Evolutionary conservation across 2,888 invertebrate species (phyloP).

Genomic region (Hylaea fasciaria): DNA sequence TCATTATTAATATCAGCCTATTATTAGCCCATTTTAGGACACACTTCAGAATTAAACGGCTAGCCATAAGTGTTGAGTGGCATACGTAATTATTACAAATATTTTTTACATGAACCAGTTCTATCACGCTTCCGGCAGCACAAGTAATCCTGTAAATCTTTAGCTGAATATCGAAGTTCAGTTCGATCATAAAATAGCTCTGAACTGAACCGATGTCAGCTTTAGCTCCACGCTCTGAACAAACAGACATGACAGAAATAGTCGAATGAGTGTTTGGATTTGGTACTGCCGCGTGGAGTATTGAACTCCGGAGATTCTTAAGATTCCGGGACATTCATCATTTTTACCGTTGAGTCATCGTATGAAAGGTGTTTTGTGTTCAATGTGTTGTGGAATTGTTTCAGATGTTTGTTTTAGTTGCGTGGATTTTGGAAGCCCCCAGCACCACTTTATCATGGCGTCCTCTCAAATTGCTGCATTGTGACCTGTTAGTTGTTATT

Average conservation of each 20-base stretch:
- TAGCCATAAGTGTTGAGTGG: too few species aligned
- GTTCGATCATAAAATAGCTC: conserved; percentile 62
- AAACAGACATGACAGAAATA: conserved; percentile 54
- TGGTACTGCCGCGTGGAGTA: conserved; percentile 47
- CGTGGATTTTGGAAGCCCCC: not conserved
- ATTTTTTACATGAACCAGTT: not conserved
- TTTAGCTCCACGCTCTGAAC: conserved; percentile 29
- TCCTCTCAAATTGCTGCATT: too few species aligned
- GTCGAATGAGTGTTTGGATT: conserved; percentile 58
- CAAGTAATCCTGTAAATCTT: conserved; percentile 4
- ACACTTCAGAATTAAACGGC: too few species aligned
- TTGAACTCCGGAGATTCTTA: conserved; percentile 40
- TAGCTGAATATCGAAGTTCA: conserved; percentile 26
- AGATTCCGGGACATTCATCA: conserved; percentile 30
- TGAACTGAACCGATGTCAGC: conserved; percentile 30
- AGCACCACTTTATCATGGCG: too few species aligned
- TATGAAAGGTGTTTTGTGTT: not conserved
- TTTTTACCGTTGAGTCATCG: conserved; percentile 25
- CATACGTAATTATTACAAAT: too few species aligned
- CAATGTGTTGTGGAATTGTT: conserved; percentile 2
- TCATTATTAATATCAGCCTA: too few species aligned
- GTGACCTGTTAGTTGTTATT: too few species aligned
- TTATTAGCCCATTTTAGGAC: too few species aligned
- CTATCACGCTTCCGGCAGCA: conserved; percentile 4
- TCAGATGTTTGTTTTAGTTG: not conserved